A percentile compares a stretch with the other conserved stretches of the same genome.
These are phyloP conservation scores for Ahaetulla prasina DNA, from an alignment of 2,113 vertebrate species.

Conservation along the genomic window DNA sequence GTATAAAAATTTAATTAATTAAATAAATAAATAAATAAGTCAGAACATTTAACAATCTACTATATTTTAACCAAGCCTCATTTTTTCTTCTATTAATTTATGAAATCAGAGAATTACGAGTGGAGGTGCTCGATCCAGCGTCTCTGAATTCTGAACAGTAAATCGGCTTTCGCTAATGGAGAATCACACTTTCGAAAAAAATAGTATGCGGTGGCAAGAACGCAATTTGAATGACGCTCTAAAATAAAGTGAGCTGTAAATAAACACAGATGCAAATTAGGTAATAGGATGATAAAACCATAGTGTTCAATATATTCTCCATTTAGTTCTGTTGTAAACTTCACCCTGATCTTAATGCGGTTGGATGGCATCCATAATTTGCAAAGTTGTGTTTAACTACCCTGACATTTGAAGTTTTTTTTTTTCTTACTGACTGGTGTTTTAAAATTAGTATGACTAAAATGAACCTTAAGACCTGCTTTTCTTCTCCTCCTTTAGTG, in stretches of 20 bases:
- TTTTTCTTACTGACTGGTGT: neutral
- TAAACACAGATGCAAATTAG: slow-evolving; percentile 45
- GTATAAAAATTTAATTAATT: no score
- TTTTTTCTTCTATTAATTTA: slow-evolving; percentile 50
- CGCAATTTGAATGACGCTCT: slow-evolving; percentile 52
- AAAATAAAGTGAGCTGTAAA: slow-evolving; percentile 12
- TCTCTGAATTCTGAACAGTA: slow-evolving; percentile 53
- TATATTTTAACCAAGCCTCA: slow-evolving; percentile 22
- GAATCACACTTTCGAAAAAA: slow-evolving; percentile 56
- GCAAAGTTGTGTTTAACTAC: slow-evolving; percentile 2
- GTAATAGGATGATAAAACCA: slow-evolving; percentile 36
- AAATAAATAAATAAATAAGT: no score
- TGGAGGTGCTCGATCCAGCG: slow-evolving; percentile 3
- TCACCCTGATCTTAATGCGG: neutral
- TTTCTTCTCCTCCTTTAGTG: neutral
- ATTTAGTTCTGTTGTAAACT: slow-evolving; percentile 6
- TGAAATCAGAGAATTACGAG: slow-evolving; percentile 36
- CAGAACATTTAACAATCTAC: slow-evolving; percentile 10
- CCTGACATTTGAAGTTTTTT: slow-evolving; percentile 16
- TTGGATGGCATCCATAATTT: slow-evolving; percentile 19
- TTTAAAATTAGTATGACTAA: slow-evolving; percentile 20
- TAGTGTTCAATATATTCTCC: neutral
- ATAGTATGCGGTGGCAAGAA: slow-evolving; percentile 58
- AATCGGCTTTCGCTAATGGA: slow-evolving; percentile 50
- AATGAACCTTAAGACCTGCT: slow-evolving; percentile 16